These are phyloP conservation scores for Lycophotia porphyrea DNA, from an alignment of 2,888 invertebrate species.

Conservation along the genomic window DNA sequence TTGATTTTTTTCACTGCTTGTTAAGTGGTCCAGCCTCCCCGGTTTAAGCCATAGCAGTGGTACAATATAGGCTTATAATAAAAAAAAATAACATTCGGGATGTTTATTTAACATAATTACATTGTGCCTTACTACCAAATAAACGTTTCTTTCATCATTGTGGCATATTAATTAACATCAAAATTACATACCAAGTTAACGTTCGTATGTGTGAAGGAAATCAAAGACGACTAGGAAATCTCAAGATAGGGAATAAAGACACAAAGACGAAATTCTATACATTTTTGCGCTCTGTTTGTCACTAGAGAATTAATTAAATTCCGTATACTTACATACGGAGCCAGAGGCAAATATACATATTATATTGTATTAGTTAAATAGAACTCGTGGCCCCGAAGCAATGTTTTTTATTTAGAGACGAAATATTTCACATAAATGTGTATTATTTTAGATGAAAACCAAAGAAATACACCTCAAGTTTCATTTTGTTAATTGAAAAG, in stretches of 20 bases:
- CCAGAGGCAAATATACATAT: slow-evolving; percentile 19
- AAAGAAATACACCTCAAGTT: background rate
- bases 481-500: background rate
- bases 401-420: slow-evolving; percentile 11
- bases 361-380: slow-evolving; percentile 70
- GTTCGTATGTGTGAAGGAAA: slow-evolving; percentile 24
- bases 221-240: slow-evolving; percentile 24
- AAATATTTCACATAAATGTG: background rate
- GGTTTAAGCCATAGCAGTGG: no score
- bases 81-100: no score
- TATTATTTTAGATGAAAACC: background rate
- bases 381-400: slow-evolving; percentile 59
- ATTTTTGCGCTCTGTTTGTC: slow-evolving; percentile 41
- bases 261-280: slow-evolving; percentile 33
- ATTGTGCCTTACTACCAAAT: background rate
- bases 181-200: background rate
- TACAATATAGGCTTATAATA: no score
- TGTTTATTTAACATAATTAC: no score
- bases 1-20: background rate
- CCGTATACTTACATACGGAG: slow-evolving; percentile 9
- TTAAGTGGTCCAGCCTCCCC: background rate
- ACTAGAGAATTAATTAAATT: slow-evolving; percentile 52
- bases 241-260: slow-evolving; percentile 1
- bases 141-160: background rate
- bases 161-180: background rate